Evolutionary conservation across 2,888 invertebrate species (phyloP).

Genomic region (Amorpha juglandis): DNA sequence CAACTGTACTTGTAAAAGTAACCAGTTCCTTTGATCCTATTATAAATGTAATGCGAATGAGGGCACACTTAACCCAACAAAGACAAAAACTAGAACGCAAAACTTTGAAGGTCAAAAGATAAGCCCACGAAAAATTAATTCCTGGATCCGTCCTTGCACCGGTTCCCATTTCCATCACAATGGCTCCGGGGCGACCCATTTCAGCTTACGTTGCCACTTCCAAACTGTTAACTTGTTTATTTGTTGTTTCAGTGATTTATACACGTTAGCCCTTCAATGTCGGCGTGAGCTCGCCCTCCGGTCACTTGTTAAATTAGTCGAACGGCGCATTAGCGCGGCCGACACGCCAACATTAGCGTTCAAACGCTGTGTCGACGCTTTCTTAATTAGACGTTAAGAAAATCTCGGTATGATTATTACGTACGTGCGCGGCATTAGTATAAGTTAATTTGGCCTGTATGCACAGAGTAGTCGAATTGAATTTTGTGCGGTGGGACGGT

Average conservation of each 20-base stretch:
- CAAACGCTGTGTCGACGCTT: background rate
- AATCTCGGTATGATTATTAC: constrained; percentile 16
- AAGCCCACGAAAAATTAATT: constrained; percentile 3
- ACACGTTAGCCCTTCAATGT: constrained; percentile 33
- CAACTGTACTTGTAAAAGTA: too few species aligned
- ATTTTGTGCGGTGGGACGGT: constrained; percentile 4
- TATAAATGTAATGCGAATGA: too few species aligned
- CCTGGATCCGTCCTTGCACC: constrained; percentile 23
- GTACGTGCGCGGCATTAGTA: constrained; percentile 15
- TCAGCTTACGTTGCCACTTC: constrained; percentile 41
- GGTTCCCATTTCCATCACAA: constrained; percentile 28
- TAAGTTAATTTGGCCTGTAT: constrained; percentile 18
- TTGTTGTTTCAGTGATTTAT: constrained; percentile 49
- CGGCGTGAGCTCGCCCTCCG: constrained; percentile 12
- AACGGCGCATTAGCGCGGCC: constrained; percentile 1
- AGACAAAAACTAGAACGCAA: background rate
- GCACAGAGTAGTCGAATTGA: constrained; percentile 15
- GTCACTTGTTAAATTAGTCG: constrained; percentile 27
- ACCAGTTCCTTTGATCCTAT: too few species aligned
- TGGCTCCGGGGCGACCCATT: constrained; percentile 30
- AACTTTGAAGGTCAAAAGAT: constrained; percentile 8
- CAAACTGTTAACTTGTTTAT: constrained; percentile 46
- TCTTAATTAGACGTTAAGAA: constrained; percentile 20
- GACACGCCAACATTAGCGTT: background rate
- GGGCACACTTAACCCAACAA: background rate